Evolutionary conservation across 1,140 invertebrate species (phyloP), one percentile per base, ranked within the genome.

Genomic region (Cyclina sinensis): DNA sequence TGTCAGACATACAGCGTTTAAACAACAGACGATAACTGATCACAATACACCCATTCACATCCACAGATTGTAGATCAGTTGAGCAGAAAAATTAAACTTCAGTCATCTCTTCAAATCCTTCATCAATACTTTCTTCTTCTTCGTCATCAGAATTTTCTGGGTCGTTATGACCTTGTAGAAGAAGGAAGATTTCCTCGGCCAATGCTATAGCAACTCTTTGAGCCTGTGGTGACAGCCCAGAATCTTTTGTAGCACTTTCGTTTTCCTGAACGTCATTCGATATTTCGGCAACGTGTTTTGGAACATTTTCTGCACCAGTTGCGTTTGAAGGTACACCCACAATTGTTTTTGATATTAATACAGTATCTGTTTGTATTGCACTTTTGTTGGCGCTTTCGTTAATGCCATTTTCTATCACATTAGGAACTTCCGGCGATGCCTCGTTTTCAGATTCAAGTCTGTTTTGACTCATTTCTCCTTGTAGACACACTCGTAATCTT

Each of bases 21-120:
- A 43, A 7, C 43, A 43, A 43, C 43, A 43, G 43, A 43, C 43
- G 14, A 4, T 43, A 43, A 43, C 5, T 43, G 43, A 14, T 43
- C 43, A 43, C 43, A 43, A 43, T 7, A 43, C 5, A n/a, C n/a
- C n/a, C n/a, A n/a, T n/a, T n/a, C n/a, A n/a, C n/a, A n/a, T n/a
- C n/a, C n/a, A n/a, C n/a, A n/a, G n/a, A n/a, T n/a, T n/a, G n/a
- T 14, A 43, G 43, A 7, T 43, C 43, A 14, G 43, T 7, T 4
- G 14, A 43, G 43, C 43, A 62, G 24, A 62, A 24, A 27, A 4
- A 4, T 14, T 27, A 62, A 1, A 46, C 3, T 74, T 80, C 62
- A 14, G 18, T 39, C 46, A 68, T 79, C 21, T 88, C 86, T 37
- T 88, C 86, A 57, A 80, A 79, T 0, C 78, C 86, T 73, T 88